phyloP scores from a whole-genome alignment of 1,140 invertebrate genomes.

The Hycleus phaleratus region DNA sequence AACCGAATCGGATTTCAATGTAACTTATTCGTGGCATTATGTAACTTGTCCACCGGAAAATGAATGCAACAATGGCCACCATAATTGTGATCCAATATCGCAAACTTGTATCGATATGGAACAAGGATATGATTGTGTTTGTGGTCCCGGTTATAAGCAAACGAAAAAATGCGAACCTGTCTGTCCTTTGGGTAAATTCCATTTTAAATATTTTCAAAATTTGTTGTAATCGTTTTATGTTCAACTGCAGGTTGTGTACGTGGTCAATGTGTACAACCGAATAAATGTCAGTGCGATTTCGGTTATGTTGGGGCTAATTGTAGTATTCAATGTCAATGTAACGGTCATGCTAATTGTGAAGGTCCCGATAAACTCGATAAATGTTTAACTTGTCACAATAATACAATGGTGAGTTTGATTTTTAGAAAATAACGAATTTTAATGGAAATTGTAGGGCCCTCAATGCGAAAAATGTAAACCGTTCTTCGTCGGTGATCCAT shows the following conservation, averaged over 20 bases:
- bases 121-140: slow-evolving; percentile 72
- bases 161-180: slow-evolving; percentile 65
- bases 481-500: slow-evolving; percentile 85
- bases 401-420: slow-evolving; percentile 64
- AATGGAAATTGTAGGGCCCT: slow-evolving; percentile 44
- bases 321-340: slow-evolving; percentile 87
- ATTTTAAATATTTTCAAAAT: not conserved
- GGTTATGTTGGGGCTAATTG: slow-evolving; percentile 92
- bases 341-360: slow-evolving; percentile 87
- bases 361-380: slow-evolving; percentile 73
- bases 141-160: slow-evolving; percentile 71
- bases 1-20: slow-evolving; percentile 28
- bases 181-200: slow-evolving; percentile 55
- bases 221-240: not conserved
- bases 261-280: slow-evolving; percentile 77
- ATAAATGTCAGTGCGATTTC: slow-evolving; percentile 85
- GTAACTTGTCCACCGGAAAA: slow-evolving; percentile 84
- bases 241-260: slow-evolving; percentile 65
- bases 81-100: slow-evolving; percentile 77
- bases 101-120: slow-evolving; percentile 73
- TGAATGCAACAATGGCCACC: slow-evolving; percentile 87
- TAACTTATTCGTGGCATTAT: slow-evolving; percentile 74
- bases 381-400: slow-evolving; percentile 83
- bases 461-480: slow-evolving; percentile 85
- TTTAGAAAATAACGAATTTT: not conserved